Evolutionary conservation across 2,797 vertebrate genomes (phyloP).

Genomic region (Takifugu rubripes): DNA sequence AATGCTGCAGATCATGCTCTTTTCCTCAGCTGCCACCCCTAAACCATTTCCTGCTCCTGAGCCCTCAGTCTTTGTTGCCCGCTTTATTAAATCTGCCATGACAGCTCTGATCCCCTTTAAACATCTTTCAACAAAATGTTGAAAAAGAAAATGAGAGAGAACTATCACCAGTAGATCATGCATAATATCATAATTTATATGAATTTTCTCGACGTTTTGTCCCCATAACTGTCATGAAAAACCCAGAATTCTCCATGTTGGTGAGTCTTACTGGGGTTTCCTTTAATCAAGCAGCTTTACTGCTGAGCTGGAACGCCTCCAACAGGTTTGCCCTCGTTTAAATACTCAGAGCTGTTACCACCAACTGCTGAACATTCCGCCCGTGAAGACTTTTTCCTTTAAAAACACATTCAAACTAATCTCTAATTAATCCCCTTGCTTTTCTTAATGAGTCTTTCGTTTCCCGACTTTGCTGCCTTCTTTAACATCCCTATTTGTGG

Average conservation of each 20-base stretch:
- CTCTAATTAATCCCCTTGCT: slow-evolving; percentile 9
- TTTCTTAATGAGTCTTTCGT: slow-evolving; percentile 13
- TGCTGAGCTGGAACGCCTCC: slow-evolving; percentile 21
- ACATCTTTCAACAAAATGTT: too few relatives aligned
- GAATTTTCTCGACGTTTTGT: too few relatives aligned
- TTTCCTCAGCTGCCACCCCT: neutral
- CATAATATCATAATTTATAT: too few relatives aligned
- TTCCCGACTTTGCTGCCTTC: neutral
- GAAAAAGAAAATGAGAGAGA: too few relatives aligned
- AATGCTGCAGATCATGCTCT: neutral
- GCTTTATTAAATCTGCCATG: neutral
- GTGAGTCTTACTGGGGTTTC: neutral
- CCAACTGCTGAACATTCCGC: neutral
- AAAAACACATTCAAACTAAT: slow-evolving; percentile 21
- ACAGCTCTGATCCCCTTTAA: neutral
- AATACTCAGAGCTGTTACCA: slow-evolving; percentile 13
- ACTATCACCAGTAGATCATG: too few relatives aligned
- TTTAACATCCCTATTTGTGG: neutral
- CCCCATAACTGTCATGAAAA: too few relatives aligned
- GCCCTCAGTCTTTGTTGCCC: neutral
- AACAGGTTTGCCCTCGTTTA: slow-evolving; percentile 18
- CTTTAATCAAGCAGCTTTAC: slow-evolving; percentile 13
- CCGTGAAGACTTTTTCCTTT: neutral
- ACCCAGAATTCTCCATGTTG: too few relatives aligned
- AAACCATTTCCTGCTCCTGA: neutral